phyloP scores from a whole-genome alignment of 2,888 invertebrate species.

The Sphecodes monilicornis region DNA sequence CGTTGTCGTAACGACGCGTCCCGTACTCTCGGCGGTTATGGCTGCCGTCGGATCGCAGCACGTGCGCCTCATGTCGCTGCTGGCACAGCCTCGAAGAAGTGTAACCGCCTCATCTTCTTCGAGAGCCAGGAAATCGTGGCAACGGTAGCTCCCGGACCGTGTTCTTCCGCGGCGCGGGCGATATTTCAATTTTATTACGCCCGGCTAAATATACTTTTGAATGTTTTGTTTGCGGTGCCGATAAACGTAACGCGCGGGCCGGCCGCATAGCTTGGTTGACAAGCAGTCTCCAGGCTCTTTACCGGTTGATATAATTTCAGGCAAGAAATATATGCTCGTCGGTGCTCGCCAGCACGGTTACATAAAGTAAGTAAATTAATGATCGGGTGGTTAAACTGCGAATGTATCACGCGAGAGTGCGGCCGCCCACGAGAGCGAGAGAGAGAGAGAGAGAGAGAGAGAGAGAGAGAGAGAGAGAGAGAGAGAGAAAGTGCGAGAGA shows the following conservation, averaged over 20 bases:
- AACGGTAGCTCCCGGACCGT: neutral
- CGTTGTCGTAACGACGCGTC: slow-evolving; percentile 68
- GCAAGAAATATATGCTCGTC: slow-evolving; percentile 51
- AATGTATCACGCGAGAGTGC: slow-evolving; percentile 50
- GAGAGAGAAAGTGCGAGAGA: neutral
- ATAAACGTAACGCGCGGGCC: slow-evolving; percentile 28
- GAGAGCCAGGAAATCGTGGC: slow-evolving; percentile 8
- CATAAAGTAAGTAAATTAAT: slow-evolving; percentile 61
- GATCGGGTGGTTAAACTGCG: slow-evolving; percentile 53
- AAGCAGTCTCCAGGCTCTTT: slow-evolving; percentile 46
- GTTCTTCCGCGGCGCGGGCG: slow-evolving; percentile 5
- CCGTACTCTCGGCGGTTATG: slow-evolving; percentile 64
- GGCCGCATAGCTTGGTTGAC: slow-evolving; percentile 40
- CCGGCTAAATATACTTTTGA: slow-evolving; percentile 39
- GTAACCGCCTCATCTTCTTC: neutral
- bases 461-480: neutral
- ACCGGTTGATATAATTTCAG: slow-evolving; percentile 56
- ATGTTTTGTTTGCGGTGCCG: slow-evolving; percentile 25
- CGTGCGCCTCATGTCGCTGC: slow-evolving; percentile 22
- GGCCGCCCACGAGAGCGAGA: neutral
- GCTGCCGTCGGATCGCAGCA: slow-evolving; percentile 77
- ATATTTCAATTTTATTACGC: slow-evolving; percentile 42
- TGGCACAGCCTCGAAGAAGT: neutral
- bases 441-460: neutral
- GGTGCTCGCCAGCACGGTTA: slow-evolving; percentile 47